These are phyloP conservation scores for Caenorhabditis latens DNA, from an alignment of 1,140 invertebrate genomes.

Conservation along the genomic window DNA sequence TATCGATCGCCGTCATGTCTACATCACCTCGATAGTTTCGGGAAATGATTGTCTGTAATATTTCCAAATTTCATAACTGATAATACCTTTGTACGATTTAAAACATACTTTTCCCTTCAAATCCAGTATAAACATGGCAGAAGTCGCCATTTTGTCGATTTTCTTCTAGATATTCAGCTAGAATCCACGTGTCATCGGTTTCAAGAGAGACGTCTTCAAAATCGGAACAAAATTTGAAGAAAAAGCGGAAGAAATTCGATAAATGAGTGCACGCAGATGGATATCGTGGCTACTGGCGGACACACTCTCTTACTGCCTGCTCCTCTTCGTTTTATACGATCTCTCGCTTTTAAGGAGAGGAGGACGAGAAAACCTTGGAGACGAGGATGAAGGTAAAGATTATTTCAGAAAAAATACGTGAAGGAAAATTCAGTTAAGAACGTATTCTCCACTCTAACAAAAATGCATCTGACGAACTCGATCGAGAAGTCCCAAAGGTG, in stretches of 20 bases:
- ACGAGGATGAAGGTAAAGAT: neutral
- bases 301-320: neutral
- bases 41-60: conserved; percentile 86
- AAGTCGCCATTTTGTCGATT: conserved; percentile 80
- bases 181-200: conserved; percentile 6
- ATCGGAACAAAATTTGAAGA: neutral
- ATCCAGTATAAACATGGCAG: conserved; percentile 95
- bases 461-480: neutral
- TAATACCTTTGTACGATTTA: conserved; percentile 6
- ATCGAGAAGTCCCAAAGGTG: neutral
- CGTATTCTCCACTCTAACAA: neutral
- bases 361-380: neutral
- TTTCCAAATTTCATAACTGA: neutral
- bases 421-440: neutral
- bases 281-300: conserved; percentile 36
- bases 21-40: conserved; percentile 98
- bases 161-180: neutral
- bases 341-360: neutral
- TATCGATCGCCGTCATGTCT: conserved; percentile 95
- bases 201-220: neutral
- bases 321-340: neutral
- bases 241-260: conserved; percentile 44
- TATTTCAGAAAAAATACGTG: neutral
- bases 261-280: conserved; percentile 48
- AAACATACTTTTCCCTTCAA: conserved; percentile 88